A percentile compares a stretch with the other conserved stretches of the same genome.
Evolutionary conservation across 1,140 invertebrate species (phyloP).

Genomic region (Cotesia chilonis): DNA sequence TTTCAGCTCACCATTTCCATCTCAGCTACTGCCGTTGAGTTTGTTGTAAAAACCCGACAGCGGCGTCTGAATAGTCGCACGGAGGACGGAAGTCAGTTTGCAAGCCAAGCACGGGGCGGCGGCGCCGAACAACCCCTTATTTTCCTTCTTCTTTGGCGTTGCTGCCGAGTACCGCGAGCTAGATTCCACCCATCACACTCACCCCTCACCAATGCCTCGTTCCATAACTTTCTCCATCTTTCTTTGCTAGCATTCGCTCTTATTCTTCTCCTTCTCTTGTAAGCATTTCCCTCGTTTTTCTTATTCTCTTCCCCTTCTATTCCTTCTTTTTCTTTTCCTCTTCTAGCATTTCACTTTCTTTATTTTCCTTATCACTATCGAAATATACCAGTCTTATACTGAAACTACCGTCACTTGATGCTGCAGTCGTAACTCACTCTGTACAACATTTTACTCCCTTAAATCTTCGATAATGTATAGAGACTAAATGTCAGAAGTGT

Average conservation of each 20-base stretch:
- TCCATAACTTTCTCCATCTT: background rate
- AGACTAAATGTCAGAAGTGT: background rate
- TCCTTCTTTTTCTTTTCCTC: slow-evolving; percentile 21
- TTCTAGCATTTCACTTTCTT: slow-evolving; percentile 2
- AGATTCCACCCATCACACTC: slow-evolving; percentile 26
- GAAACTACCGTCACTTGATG: slow-evolving; percentile 9
- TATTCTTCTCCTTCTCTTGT: slow-evolving; percentile 21
- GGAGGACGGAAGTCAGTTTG: slow-evolving; percentile 65
- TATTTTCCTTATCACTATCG: slow-evolving; percentile 19
- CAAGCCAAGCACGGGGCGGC: slow-evolving; percentile 64
- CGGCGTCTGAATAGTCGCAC: slow-evolving; percentile 62
- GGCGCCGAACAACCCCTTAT: slow-evolving; percentile 62
- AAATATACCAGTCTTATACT: too few relatives aligned
- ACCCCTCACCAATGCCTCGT: slow-evolving; percentile 26
- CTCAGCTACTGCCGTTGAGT: background rate
- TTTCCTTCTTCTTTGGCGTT: slow-evolving; percentile 46
- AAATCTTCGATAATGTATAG: slow-evolving; percentile 14
- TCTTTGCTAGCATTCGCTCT: slow-evolving; percentile 27
- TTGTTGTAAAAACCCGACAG: slow-evolving; percentile 51
- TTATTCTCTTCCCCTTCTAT: slow-evolving; percentile 14
- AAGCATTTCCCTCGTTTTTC: slow-evolving; percentile 24
- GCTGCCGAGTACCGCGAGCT: slow-evolving; percentile 17
- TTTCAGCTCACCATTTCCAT: background rate
- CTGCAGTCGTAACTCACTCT: slow-evolving; percentile 11
- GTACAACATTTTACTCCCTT: slow-evolving; percentile 5